Evolutionary conservation across 1,140 invertebrate genomes (phyloP).

Genomic region (Cherax destructor): DNA sequence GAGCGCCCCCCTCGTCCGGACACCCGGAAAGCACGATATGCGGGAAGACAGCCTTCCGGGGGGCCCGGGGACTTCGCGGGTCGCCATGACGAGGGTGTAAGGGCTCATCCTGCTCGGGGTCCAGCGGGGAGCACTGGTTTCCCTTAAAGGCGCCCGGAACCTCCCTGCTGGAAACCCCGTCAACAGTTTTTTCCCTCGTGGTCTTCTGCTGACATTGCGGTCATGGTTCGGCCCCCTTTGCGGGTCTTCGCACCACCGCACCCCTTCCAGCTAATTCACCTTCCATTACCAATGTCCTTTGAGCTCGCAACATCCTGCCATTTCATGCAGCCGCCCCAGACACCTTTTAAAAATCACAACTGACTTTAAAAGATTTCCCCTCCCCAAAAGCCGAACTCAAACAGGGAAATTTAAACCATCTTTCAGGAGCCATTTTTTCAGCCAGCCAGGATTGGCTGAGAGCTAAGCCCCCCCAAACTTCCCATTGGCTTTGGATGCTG

Average conservation of each 20-base stretch:
- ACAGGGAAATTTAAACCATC: conserved; percentile 69
- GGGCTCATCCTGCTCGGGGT: conserved; percentile 65
- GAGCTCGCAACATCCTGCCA: conserved; percentile 60
- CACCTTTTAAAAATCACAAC: conserved; percentile 70
- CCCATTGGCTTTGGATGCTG: conserved; percentile 42
- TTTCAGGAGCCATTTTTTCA: conserved; percentile 69
- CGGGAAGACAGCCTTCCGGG: conserved; percentile 66
- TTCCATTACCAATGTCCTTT: conserved; percentile 69
- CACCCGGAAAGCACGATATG: conserved; percentile 67
- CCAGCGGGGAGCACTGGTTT: conserved; percentile 64
- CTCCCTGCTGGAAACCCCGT: conserved; percentile 49
- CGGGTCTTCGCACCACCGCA: conserved; percentile 41
- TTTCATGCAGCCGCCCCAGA: conserved; percentile 65
- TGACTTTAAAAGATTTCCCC: conserved; percentile 70
- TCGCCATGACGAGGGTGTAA: conserved; percentile 55
- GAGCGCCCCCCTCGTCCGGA: conserved; percentile 62
- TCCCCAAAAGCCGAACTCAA: conserved; percentile 70
- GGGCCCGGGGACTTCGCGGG: conserved; percentile 52
- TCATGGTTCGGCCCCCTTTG: conserved; percentile 48
- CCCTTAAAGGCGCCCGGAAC: conserved; percentile 39
- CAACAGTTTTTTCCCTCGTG: conserved; percentile 65
- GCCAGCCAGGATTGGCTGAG: conserved; percentile 58
- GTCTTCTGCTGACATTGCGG: conserved; percentile 68
- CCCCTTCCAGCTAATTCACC: conserved; percentile 63
- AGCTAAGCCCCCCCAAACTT: conserved; percentile 44